These are phyloP conservation scores for Astyanax mexicanus DNA, from an alignment of 2,797 vertebrate genomes.

Conservation along the genomic window DNA sequence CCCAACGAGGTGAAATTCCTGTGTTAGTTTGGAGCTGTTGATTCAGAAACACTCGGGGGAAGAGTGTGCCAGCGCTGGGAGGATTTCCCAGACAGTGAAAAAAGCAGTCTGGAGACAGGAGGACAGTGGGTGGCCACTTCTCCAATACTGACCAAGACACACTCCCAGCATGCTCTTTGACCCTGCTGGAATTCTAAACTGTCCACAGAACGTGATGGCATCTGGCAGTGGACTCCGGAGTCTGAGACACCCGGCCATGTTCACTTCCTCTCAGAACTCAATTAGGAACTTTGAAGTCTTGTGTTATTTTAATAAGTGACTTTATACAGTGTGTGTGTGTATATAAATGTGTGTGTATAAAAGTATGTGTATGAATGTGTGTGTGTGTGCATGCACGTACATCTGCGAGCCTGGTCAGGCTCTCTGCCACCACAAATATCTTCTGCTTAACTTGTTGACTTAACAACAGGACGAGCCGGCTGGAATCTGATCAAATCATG, in stretches of 20 bases:
- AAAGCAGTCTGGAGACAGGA: conserved; percentile 19
- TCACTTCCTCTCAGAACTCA: conserved; percentile 6
- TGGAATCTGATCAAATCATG: conserved; percentile 67
- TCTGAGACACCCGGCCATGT: conserved; percentile 13
- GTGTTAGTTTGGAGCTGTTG: conserved; percentile 18
- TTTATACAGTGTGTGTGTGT: conserved; percentile 20
- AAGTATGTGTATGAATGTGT: conserved; percentile 9
- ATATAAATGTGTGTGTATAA: conserved; percentile 22
- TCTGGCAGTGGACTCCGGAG: conserved; percentile 11
- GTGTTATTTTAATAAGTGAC: conserved; percentile 12
- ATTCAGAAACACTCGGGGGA: conserved; percentile 1
- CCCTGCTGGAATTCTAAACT: conserved; percentile 9
- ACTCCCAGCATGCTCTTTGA: conserved; percentile 22
- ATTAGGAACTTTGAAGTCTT: conserved; percentile 17
- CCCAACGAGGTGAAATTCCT: conserved; percentile 24
- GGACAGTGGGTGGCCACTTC: conserved; percentile 35
- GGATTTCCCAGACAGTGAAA: conserved; percentile 22
- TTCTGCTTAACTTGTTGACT: conserved; percentile 67
- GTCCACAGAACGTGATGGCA: neutral
- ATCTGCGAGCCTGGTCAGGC: conserved; percentile 56
- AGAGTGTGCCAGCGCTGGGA: conserved; percentile 2
- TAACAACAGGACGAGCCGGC: conserved; percentile 62
- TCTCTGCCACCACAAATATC: conserved; percentile 73
- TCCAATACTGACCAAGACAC: conserved; percentile 28
- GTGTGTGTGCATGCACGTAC: neutral